Base-by-base conservation (phyloP, 1,140 invertebrate genomes). In the Bombus breviceps region DNA sequence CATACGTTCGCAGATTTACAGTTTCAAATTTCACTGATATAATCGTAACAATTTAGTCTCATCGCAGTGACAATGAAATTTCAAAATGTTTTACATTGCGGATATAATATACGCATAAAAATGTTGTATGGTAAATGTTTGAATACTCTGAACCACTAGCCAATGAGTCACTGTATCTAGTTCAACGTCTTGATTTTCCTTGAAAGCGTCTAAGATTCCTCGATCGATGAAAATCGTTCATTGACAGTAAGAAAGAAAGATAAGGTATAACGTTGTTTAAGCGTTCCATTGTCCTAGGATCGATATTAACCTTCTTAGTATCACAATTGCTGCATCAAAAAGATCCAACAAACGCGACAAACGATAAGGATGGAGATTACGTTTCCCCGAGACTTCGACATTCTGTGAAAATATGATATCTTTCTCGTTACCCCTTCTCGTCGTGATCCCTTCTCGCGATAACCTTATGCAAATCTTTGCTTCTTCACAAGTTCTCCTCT, bases 241-340 rank as follows among this genome's bases (percentile, higher is more conserved):
- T 74, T 47, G 32, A 28, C 34, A 53, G 3, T 28, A 22, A 15
- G 4, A 22, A 41, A 66, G 13, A 10, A 66, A 34, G 13, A 34
- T 2, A 8, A 32, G 32, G 2, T 18, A 66, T n/a, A 66, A 15
- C n/a, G 25, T n/a, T n/a, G 28, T 66, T 43, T 37, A 64, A 83
- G n/a, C 25, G 34, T 34, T 83, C 37, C 43, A 53, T 22, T 25
- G 13, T 43, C 43, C n/a, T 13, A 53, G 47, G 47, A 77, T 59
- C 75, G 72, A 66, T 76, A 76, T 3, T 66, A 76, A 76, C 39
- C 73, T 66, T n/a, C 81, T 53, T 76, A 82, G 39, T 62, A 75
- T 75, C 32, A 13, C 2, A 66, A 78, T 43, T 57, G 28, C 37
- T n/a, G 66, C 37, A 59, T 43, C 25, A 75, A 57, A 84, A n/a